These are phyloP conservation scores for Cyclopterus lumpus DNA, from an alignment of 2,797 vertebrate species.

Conservation along the genomic window DNA sequence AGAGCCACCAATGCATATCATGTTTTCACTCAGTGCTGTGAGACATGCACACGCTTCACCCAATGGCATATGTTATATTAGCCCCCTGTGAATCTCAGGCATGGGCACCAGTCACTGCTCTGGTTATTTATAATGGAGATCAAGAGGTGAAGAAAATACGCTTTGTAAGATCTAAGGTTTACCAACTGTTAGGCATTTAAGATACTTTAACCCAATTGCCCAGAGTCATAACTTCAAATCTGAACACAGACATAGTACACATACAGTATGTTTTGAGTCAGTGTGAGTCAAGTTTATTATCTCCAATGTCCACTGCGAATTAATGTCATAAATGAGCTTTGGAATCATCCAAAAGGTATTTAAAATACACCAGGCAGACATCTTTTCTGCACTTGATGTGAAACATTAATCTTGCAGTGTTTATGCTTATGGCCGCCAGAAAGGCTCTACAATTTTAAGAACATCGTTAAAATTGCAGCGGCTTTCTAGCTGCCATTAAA, in stretches of 20 bases:
- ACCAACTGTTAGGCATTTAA: background rate
- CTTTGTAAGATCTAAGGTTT: slow-evolving; percentile 16
- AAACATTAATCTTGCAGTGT: slow-evolving; percentile 33
- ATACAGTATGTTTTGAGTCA: slow-evolving; percentile 1
- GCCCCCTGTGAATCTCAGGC: slow-evolving; percentile 36
- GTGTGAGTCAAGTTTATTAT: background rate
- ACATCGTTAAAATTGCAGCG: background rate
- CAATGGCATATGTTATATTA: slow-evolving; percentile 57
- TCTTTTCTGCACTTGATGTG: slow-evolving; percentile 16
- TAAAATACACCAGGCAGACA: slow-evolving; percentile 8
- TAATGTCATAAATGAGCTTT: background rate
- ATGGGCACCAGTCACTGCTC: slow-evolving; percentile 26
- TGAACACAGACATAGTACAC: background rate
- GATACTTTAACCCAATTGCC: background rate
- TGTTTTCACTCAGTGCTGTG: slow-evolving; percentile 16
- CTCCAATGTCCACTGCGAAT: background rate
- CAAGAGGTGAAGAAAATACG: slow-evolving; percentile 18
- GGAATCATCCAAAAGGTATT: slow-evolving; percentile 5
- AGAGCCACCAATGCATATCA: slow-evolving; percentile 25
- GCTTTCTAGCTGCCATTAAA: slow-evolving; percentile 24
- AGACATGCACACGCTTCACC: slow-evolving; percentile 15
- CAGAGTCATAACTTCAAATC: background rate
- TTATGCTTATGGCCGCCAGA: background rate
- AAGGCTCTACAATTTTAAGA: no score
- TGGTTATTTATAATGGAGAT: slow-evolving; percentile 51